These are phyloP conservation scores for Myioborus melanocephalus DNA, from an alignment of 2,797 vertebrate genomes.

Conservation along the genomic window DNA sequence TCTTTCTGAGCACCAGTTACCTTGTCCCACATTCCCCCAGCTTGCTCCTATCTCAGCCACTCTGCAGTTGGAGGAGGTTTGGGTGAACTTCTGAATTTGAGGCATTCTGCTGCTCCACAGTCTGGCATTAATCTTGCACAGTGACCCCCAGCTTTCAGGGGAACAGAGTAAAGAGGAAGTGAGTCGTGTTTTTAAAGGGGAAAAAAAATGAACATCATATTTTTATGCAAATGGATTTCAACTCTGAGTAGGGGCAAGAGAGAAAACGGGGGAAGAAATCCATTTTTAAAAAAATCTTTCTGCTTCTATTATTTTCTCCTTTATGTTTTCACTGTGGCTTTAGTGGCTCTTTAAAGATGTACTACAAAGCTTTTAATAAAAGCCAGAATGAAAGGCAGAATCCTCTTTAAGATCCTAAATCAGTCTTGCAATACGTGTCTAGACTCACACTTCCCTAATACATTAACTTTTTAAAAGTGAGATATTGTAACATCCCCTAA, in stretches of 20 bases:
- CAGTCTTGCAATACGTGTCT: constrained; percentile 40
- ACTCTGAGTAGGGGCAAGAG: constrained; percentile 16
- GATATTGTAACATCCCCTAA: constrained; percentile 39
- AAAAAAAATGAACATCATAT: not conserved
- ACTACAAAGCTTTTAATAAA: constrained; percentile 67
- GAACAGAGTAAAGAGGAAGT: not conserved
- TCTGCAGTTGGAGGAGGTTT: not conserved
- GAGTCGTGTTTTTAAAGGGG: not conserved
- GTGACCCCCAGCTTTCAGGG: not conserved
- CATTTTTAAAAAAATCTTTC: constrained; percentile 41
- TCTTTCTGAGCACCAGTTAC: not conserved
- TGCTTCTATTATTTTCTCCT: constrained; percentile 35
- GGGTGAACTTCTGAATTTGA: not conserved
- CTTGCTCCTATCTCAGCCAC: not conserved
- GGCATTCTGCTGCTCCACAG: not conserved
- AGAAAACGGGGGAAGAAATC: constrained; percentile 31
- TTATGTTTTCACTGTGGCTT: constrained; percentile 48
- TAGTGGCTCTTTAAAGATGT: constrained; percentile 58
- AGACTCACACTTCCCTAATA: constrained; percentile 21
- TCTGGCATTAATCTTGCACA: not conserved
- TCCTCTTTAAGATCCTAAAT: constrained; percentile 57
- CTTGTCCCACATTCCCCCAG: not conserved
- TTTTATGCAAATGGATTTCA: constrained; percentile 39
- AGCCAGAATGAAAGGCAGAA: constrained; percentile 60
- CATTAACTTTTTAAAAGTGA: constrained; percentile 34